Conservation (phyloP, 2,113 vertebrate species). For the Polyodon spathula region DNA sequence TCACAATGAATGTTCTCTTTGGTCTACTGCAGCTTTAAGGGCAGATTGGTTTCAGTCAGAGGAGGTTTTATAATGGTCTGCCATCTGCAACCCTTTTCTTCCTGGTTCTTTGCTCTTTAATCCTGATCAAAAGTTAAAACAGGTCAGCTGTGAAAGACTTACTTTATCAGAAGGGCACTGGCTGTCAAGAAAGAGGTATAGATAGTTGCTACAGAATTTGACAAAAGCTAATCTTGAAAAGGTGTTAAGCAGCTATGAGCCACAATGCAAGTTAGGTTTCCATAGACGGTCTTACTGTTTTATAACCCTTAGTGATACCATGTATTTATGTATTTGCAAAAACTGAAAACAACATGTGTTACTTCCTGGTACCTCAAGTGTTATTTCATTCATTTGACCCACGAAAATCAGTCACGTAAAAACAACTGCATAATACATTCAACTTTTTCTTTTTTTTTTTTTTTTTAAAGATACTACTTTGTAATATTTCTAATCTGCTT, state of each 20-base stretch:
- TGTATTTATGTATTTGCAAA: no score
- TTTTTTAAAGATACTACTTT: no score
- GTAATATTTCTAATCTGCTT: no score
- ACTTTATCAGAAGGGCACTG: slow-evolving; percentile 15
- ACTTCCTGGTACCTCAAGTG: no score
- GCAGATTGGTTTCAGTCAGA: slow-evolving; percentile 34
- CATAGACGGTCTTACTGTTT: neutral
- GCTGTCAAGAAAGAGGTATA: slow-evolving; percentile 19
- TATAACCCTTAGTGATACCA: no score
- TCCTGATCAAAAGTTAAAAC: slow-evolving; percentile 50
- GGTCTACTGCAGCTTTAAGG: slow-evolving; percentile 31
- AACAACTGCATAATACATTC: no score
- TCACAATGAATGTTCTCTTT: slow-evolving; percentile 8
- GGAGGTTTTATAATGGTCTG: slow-evolving; percentile 39
- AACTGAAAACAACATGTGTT: no score
- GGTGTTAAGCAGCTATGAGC: slow-evolving; percentile 4
- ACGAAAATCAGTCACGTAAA: no score
- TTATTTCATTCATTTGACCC: no score
- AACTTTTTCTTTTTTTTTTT: no score
- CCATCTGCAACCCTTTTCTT: slow-evolving; percentile 36
- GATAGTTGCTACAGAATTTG: slow-evolving; percentile 6
- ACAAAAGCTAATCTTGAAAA: neutral
- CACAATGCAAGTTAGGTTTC: neutral
- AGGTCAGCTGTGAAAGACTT: slow-evolving; percentile 50
- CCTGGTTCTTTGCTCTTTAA: slow-evolving; percentile 41